Evolutionary conservation across 2,797 vertebrate species (phyloP).

Genomic region (Anolis apletophallus): DNA sequence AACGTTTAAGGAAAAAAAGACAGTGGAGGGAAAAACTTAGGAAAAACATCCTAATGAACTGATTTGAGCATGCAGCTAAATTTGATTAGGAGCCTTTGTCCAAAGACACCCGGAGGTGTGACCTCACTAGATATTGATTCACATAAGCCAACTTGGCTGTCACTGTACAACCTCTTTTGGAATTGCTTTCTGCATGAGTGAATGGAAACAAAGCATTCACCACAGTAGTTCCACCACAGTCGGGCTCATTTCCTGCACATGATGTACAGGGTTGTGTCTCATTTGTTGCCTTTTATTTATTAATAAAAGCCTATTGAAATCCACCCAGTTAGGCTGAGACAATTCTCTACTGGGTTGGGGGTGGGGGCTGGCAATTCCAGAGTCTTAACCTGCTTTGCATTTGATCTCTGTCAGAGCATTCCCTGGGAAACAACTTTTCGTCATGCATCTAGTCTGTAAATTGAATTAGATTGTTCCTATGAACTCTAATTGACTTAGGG

Average conservation of each 20-base stretch:
- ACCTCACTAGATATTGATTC: conserved; percentile 13
- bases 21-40: accelerated
- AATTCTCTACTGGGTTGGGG: conserved; percentile 41
- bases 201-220: not conserved
- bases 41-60: not conserved
- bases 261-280: conserved; percentile 24
- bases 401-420: conserved; percentile 50
- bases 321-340: conserved; percentile 55
- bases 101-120: conserved; percentile 40
- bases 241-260: conserved; percentile 29
- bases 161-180: conserved; percentile 24
- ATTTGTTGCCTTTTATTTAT: conserved; percentile 40
- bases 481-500: conserved; percentile 51
- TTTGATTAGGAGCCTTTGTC: conserved; percentile 36
- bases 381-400: conserved; percentile 68
- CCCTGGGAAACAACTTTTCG: conserved; percentile 56
- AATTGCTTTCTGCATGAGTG: conserved; percentile 23
- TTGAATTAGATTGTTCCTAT: conserved; percentile 49
- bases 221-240: conserved; percentile 37
- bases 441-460: conserved; percentile 57
- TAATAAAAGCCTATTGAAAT: conserved; percentile 46
- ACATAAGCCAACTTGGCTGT: conserved; percentile 23
- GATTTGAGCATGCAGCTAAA: conserved; percentile 3
- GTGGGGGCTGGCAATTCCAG: conserved; percentile 46
- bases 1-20: not conserved